Percentiles rank a stretch among this genome's conserved stretches.
Conservation (phyloP, 2,113 vertebrate genomes). For the Megaptera novaeangliae region DNA sequence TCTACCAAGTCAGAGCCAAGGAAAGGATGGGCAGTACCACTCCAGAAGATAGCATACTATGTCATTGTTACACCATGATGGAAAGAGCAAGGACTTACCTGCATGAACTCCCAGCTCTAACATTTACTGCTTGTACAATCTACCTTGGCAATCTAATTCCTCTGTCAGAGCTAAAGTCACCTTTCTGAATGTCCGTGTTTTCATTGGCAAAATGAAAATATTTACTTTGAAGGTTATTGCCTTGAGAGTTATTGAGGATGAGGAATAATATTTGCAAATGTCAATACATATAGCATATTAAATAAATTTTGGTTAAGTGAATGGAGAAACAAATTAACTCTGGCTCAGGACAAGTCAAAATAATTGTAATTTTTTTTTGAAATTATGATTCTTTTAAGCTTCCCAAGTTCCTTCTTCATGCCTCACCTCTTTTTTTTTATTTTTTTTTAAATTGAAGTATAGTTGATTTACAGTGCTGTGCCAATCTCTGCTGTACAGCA, state of each 20-base stretch:
- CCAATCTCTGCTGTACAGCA: not conserved
- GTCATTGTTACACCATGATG: too few species aligned
- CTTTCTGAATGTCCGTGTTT: not conserved
- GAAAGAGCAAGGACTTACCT: not conserved
- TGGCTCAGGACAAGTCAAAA: not conserved
- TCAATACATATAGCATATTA: not conserved
- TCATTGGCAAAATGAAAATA: not conserved
- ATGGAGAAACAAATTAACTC: not conserved
- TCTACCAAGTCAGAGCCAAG: not conserved
- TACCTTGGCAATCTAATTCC: not conserved
- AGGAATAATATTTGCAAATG: not conserved
- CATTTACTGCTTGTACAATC: not conserved
- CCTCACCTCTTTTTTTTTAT: not conserved
- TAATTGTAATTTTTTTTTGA: not conserved
- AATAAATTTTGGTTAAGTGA: not conserved
- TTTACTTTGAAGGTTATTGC: not conserved
- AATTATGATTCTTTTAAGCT: not conserved
- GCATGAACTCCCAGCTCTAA: not conserved
- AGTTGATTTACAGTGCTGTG: not conserved
- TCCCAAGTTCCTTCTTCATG: not conserved
- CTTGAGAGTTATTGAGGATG: not conserved
- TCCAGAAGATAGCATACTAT: not conserved
- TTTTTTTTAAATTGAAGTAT: not conserved
- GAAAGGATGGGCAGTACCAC: not conserved
- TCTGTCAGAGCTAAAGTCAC: not conserved